These are phyloP conservation scores for Chironomus tentans DNA, from an alignment of 2,888 invertebrate genomes.

Conservation along the genomic window DNA sequence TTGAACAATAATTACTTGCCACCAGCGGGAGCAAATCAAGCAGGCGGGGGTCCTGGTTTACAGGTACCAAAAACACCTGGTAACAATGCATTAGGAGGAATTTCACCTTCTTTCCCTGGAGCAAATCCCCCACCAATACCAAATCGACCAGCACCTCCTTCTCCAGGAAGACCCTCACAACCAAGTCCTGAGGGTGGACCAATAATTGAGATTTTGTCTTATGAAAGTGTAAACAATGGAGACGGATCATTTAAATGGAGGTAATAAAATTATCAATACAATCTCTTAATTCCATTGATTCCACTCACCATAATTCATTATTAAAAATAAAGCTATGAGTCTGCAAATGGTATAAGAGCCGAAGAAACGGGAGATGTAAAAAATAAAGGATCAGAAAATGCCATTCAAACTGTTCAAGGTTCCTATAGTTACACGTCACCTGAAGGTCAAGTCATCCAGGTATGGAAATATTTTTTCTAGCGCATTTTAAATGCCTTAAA, in stretches of 20 bases:
- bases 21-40: conserved; percentile 43
- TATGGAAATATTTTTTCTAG: neutral
- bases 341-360: conserved; percentile 54
- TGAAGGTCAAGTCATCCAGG: conserved; percentile 45
- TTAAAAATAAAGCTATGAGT: conserved; percentile 46
- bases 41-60: conserved; percentile 39
- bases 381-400: conserved; percentile 48
- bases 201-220: conserved; percentile 47
- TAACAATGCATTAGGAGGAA: no score
- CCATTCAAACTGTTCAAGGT: conserved; percentile 50
- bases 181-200: conserved; percentile 40
- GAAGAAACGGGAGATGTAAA: conserved; percentile 53
- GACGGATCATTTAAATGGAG: conserved; percentile 50
- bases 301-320: neutral
- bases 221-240: conserved; percentile 49
- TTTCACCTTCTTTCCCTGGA: conserved; percentile 33
- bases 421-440: conserved; percentile 56
- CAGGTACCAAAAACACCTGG: neutral
- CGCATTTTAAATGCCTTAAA: neutral
- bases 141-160: conserved; percentile 29
- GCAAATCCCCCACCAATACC: conserved; percentile 31
- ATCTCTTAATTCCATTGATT: conserved; percentile 3
- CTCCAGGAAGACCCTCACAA: conserved; percentile 34
- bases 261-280: conserved; percentile 31
- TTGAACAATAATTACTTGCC: conserved; percentile 51